These are phyloP conservation scores for Acromyrmex charruanus DNA, from an alignment of 1,140 invertebrate genomes.

Conservation along the genomic window DNA sequence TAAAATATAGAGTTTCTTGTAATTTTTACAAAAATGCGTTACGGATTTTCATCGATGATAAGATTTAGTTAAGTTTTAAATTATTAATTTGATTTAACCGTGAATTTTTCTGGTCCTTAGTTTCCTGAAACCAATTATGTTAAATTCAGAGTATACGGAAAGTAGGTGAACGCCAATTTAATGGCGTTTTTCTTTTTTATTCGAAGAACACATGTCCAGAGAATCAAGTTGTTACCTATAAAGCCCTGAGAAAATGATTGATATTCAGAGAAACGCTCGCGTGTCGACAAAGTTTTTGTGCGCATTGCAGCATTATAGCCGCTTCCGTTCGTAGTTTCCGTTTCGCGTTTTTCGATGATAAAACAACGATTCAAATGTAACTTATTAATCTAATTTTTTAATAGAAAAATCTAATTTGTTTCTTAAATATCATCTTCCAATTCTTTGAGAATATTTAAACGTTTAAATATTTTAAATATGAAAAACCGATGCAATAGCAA, in stretches of 20 bases:
- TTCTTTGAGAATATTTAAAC: background rate
- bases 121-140: background rate
- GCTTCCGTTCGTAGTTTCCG: conserved; percentile 36
- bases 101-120: background rate
- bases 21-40: background rate
- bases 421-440: background rate
- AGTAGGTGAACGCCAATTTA: background rate
- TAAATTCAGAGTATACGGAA: background rate
- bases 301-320: background rate
- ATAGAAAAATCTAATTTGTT: background rate
- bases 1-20: background rate
- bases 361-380: background rate
- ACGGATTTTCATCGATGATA: background rate
- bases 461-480: conserved; percentile 6
- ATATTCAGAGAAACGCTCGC: conserved; percentile 47
- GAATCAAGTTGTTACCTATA: conserved; percentile 13
- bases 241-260: conserved; percentile 39
- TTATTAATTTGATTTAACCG: background rate
- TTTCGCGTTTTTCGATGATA: background rate
- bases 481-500: background rate
- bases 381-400: conserved; percentile 14
- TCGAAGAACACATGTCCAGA: conserved; percentile 5
- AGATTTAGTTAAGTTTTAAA: background rate
- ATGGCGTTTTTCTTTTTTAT: background rate
- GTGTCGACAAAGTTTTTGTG: conserved; percentile 39